Evolutionary conservation across 2,888 invertebrate genomes (phyloP), one percentile per base, ranked within the genome.

Genomic region (Chalcis sispes): DNA sequence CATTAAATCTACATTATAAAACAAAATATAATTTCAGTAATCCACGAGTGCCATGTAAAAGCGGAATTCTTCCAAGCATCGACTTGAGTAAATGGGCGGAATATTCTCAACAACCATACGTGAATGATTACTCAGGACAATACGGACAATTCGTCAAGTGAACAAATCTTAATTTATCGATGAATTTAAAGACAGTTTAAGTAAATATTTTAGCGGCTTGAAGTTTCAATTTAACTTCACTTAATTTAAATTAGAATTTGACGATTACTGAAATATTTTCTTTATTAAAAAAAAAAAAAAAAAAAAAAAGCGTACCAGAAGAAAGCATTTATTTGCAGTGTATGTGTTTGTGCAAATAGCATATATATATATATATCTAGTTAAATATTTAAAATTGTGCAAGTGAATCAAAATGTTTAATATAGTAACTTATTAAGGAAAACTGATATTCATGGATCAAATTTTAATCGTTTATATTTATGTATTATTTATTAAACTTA

Each of bases 51-150:
- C 96, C 97, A 8, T 97, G 97, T 89, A 93, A 94, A 89, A 96
- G 96, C 84, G 96, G 96, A 79, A 92, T 97, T 64, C 92, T 97
- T 77, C 96, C 97, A 15, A 92, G 93, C 75, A 95, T 97, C 84
- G 97, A 97, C 89, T 92, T 97, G 83, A 93, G 93, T 80, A 96
- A 96, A 89, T 97, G 97, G 97, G 95, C 96, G 20, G 97, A 97
- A 85, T 92, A 89, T 82, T 89, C 89, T 20, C 91, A 92, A 77
- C 87, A 91, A 50, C 46, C 69, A 32, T 74, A 64, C 18, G 46
- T 27, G 18, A 48, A 73, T 40, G 59, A 73, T 23, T 77, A 50
- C 52, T 36, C 72, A 13, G 50, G 67, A 27, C 77, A 72, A 15
- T 78, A 66, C 15, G 72, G 69, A 1, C 72, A 78, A 40, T 75